Conservation (phyloP, 2,797 vertebrate species). For the Bufotes viridis region DNA sequence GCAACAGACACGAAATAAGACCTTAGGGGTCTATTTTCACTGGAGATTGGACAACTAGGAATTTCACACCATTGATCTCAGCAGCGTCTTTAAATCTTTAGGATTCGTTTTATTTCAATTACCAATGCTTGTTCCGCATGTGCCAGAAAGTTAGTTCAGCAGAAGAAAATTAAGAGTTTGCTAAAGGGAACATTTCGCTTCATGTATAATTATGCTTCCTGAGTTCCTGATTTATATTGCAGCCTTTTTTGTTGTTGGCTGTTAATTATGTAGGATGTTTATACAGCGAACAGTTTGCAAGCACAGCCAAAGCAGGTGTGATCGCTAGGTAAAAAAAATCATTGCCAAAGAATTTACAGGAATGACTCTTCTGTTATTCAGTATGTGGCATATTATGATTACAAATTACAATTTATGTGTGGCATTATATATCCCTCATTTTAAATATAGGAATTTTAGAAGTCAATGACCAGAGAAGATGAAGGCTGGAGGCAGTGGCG, state of each 20-base stretch:
- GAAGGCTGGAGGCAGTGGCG: too few species aligned
- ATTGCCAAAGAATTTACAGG: background rate
- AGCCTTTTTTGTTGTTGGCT: background rate
- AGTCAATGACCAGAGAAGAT: background rate
- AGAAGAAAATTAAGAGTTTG: constrained; percentile 35
- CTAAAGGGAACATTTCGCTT: constrained; percentile 30
- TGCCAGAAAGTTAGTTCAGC: constrained; percentile 26
- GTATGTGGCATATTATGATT: background rate
- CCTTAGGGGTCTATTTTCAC: background rate
- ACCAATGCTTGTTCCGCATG: background rate
- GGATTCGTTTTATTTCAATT: constrained; percentile 25
- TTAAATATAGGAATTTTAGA: background rate
- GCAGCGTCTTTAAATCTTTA: constrained; percentile 7
- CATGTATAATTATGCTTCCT: constrained; percentile 42
- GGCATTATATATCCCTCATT: background rate
- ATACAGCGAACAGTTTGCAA: background rate
- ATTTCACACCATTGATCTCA: background rate
- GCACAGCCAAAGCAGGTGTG: constrained; percentile 38
- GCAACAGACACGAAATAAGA: too few species aligned
- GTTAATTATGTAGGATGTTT: constrained; percentile 43
- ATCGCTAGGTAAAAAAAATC: background rate
- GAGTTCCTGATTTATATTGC: constrained; percentile 27
- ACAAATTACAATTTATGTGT: background rate
- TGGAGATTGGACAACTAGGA: background rate
- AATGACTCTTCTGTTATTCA: background rate